phyloP scores from a whole-genome alignment of 2,888 invertebrate species.

The Cryptocheilus praepositus region DNA sequence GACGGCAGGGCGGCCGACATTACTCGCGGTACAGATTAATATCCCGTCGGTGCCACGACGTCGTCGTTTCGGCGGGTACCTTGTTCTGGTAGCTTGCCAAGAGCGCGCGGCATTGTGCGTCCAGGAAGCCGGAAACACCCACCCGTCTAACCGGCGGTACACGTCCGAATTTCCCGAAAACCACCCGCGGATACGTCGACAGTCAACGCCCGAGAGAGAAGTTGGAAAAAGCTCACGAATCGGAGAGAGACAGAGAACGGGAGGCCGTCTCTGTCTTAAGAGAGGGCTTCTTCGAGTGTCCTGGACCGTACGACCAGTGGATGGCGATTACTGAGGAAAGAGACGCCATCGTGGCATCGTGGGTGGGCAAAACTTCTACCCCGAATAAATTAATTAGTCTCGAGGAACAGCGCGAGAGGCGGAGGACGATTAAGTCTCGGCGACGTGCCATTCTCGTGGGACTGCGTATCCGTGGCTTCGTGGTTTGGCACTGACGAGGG shows the following conservation, averaged over 20 bases:
- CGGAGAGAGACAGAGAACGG: background rate
- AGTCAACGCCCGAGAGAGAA: background rate
- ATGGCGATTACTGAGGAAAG: background rate
- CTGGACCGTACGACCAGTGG: background rate
- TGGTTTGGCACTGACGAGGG: slow-evolving; percentile 24
- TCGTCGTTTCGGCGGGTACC: slow-evolving; percentile 50
- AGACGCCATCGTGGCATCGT: background rate
- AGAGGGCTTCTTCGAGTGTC: background rate
- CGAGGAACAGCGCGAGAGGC: slow-evolving; percentile 12
- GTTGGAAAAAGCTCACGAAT: background rate
- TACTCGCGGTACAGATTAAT: slow-evolving; percentile 66
- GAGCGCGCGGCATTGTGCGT: slow-evolving; percentile 59
- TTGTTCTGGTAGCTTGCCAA: slow-evolving; percentile 68
- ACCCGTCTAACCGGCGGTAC: slow-evolving; percentile 28
- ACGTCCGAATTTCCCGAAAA: slow-evolving; percentile 32
- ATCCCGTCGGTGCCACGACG: slow-evolving; percentile 60
- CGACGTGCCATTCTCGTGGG: slow-evolving; percentile 26
- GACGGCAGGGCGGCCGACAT: slow-evolving; percentile 18
- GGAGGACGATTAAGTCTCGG: slow-evolving; percentile 41
- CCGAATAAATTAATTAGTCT: slow-evolving; percentile 53
- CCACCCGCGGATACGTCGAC: slow-evolving; percentile 3
- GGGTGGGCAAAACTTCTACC: slow-evolving; percentile 31
- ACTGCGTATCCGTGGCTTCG: slow-evolving; percentile 10
- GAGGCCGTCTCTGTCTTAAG: too few species aligned
- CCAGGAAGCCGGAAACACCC: slow-evolving; percentile 59